A percentile compares a stretch with the other conserved stretches of the same genome.
Conservation (phyloP, 2,888 invertebrate species). For the Eurois occulta region DNA sequence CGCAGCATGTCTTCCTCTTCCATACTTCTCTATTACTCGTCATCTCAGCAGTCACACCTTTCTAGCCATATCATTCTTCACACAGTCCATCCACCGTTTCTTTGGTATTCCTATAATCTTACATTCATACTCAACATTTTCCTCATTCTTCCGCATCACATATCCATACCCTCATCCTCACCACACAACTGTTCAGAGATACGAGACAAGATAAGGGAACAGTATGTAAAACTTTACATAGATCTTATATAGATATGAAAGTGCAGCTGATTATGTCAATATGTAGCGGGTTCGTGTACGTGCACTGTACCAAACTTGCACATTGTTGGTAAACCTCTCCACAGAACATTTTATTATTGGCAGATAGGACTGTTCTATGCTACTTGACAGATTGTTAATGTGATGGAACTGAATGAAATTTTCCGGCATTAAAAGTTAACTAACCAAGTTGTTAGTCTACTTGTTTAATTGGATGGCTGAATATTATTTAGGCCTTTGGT, state of each 20-base stretch:
- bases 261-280: slow-evolving; percentile 64
- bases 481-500: not conserved
- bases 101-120: too few relatives aligned
- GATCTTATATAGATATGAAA: slow-evolving; percentile 51
- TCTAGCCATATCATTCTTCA: too few relatives aligned
- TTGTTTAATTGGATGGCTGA: not conserved
- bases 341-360: slow-evolving; percentile 11
- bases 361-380: slow-evolving; percentile 38
- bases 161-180: too few relatives aligned
- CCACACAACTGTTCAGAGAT: too few relatives aligned
- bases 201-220: not conserved
- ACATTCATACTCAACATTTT: slow-evolving; percentile 6
- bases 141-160: too few relatives aligned
- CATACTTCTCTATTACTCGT: too few relatives aligned
- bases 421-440: not conserved
- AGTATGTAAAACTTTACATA: slow-evolving; percentile 28
- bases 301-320: slow-evolving; percentile 59
- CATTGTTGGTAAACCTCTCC: slow-evolving; percentile 59
- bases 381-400: not conserved
- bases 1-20: too few relatives aligned
- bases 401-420: not conserved
- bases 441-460: not conserved
- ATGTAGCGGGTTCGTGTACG: slow-evolving; percentile 51
- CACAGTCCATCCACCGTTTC: too few relatives aligned
- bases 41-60: too few relatives aligned